A percentile compares a stretch with the other conserved stretches of the same genome.
Evolutionary conservation across 2,797 vertebrate species (phyloP).

Genomic region (Microctenopoma stevenorrisi): DNA sequence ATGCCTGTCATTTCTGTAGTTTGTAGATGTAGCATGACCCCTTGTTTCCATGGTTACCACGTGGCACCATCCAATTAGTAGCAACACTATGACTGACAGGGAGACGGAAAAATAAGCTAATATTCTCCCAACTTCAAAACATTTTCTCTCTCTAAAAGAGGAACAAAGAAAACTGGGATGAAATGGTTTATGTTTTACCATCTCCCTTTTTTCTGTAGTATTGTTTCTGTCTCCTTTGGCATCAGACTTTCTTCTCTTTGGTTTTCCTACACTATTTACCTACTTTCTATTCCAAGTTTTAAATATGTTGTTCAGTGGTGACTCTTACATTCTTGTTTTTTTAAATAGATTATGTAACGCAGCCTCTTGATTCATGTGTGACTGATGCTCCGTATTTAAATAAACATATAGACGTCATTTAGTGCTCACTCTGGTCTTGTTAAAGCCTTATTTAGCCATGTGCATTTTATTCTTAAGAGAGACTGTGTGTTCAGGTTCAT

Average conservation of each 20-base stretch:
- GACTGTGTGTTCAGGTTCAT: slow-evolving; percentile 37
- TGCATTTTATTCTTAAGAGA: slow-evolving; percentile 5
- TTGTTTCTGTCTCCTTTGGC: slow-evolving; percentile 5
- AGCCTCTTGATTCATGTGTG: neutral
- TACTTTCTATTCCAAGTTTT: neutral
- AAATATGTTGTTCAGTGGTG: neutral
- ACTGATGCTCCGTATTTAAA: neutral
- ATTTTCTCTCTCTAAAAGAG: slow-evolving; percentile 6
- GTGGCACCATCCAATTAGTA: slow-evolving; percentile 57
- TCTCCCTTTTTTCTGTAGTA: neutral
- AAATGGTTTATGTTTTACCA: slow-evolving; percentile 11
- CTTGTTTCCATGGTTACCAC: slow-evolving; percentile 45
- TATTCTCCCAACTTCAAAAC: slow-evolving; percentile 18
- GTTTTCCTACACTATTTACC: neutral
- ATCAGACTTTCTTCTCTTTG: neutral
- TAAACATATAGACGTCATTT: neutral
- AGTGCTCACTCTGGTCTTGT: neutral
- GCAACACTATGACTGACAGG: slow-evolving; percentile 43
- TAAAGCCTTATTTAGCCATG: neutral
- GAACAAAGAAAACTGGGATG: slow-evolving; percentile 1
- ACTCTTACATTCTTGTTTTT: neutral
- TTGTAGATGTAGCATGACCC: slow-evolving; percentile 26
- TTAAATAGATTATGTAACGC: neutral
- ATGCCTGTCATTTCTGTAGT: slow-evolving; percentile 19
- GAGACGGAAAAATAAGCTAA: slow-evolving; percentile 9